A percentile compares a stretch with the other conserved stretches of the same genome.
These are phyloP conservation scores for Hypothenemus hampei DNA, from an alignment of 1,140 invertebrate genomes.

Conservation along the genomic window DNA sequence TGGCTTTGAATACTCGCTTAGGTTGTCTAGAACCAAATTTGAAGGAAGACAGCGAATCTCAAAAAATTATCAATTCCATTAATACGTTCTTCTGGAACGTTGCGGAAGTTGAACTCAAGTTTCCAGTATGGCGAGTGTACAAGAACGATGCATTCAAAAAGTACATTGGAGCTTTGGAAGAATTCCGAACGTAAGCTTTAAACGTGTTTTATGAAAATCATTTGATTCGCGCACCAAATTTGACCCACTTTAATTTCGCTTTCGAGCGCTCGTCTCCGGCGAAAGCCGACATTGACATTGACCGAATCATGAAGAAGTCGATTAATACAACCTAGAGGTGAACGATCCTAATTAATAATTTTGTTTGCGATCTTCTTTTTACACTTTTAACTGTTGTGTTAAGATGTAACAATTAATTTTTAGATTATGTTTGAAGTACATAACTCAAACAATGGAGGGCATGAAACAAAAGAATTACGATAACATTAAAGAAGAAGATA, in stretches of 20 bases:
- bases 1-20: slow-evolving; percentile 73
- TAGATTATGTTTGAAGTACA: slow-evolving; percentile 45
- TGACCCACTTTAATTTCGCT: neutral
- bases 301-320: neutral
- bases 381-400: too few relatives aligned
- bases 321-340: neutral
- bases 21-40: slow-evolving; percentile 66
- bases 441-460: slow-evolving; percentile 51
- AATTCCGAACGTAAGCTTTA: slow-evolving; percentile 58
- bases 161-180: slow-evolving; percentile 68
- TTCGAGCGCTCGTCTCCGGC: too few relatives aligned
- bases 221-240: neutral
- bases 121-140: slow-evolving; percentile 75
- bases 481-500: slow-evolving; percentile 45
- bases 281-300: slow-evolving; percentile 26
- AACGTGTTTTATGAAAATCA: neutral
- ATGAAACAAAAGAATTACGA: slow-evolving; percentile 47
- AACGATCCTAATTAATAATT: too few relatives aligned
- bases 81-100: slow-evolving; percentile 77
- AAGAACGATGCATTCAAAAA: slow-evolving; percentile 69
- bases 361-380: too few relatives aligned
- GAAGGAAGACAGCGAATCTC: slow-evolving; percentile 56
- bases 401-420: slow-evolving; percentile 13
- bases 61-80: slow-evolving; percentile 70
- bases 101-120: slow-evolving; percentile 69